Percentiles rank a stretch among this genome's conserved stretches.
Evolutionary conservation across 1,140 invertebrate species (phyloP).

Genomic region (Atta colombica): DNA sequence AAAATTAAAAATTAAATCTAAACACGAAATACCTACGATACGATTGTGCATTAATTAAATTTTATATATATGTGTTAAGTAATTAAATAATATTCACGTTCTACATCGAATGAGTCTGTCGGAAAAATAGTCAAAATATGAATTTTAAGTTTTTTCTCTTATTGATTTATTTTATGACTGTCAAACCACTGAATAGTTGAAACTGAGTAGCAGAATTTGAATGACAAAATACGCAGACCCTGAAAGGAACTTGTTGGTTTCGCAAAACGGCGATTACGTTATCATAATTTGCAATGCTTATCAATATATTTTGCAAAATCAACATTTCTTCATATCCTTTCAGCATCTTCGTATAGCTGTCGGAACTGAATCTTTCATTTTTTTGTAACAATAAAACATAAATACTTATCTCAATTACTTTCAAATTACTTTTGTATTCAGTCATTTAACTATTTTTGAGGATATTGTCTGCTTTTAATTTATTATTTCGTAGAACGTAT

Average conservation of each 20-base stretch:
- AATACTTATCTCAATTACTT: not conserved
- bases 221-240: conserved; percentile 15
- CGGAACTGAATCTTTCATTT: not conserved
- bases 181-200: not conserved
- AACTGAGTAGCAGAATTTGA: not conserved
- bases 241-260: conserved; percentile 22
- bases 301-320: conserved; percentile 21
- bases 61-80: not conserved
- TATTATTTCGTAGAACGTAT: conserved; percentile 25
- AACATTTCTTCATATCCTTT: conserved; percentile 33
- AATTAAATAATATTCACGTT: conserved; percentile 34
- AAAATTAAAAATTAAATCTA: conserved; percentile 10
- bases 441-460: not conserved
- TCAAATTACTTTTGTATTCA: not conserved
- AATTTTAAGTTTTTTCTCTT: conserved; percentile 14
- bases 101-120: not conserved
- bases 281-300: not conserved
- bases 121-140: not conserved
- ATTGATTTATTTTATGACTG: not conserved
- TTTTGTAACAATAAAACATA: not conserved
- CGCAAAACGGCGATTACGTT: conserved; percentile 29
- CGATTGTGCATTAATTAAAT: conserved; percentile 6
- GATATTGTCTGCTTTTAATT: not conserved
- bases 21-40: not conserved
- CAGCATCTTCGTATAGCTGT: conserved; percentile 11